Evolutionary conservation across 2,797 vertebrate genomes (phyloP), one percentile per base, ranked within the genome.

Genomic region (Hapalemur alaotrensis): DNA sequence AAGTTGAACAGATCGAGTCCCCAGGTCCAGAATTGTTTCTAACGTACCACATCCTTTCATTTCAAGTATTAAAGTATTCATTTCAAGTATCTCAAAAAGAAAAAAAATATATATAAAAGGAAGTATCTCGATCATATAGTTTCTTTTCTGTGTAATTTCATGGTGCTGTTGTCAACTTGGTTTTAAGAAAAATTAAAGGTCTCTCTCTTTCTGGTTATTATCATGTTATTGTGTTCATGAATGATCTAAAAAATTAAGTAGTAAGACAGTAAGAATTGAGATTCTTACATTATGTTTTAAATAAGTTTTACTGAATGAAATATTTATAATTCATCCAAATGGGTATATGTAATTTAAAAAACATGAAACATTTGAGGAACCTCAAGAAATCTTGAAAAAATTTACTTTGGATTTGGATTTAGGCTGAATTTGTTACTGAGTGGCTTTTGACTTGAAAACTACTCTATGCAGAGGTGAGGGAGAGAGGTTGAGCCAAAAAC

Each of bases 261-360:
- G 32, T 41, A 85, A 93, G 59, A 96, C 50, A 52, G 14, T 86
- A 46, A 82, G 30, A 80, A 61, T 48, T 76, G 67, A 48, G 41
- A 79, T 35, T 95, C 35, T 79, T 75, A 48, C 1, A 28, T 41
- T 28, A 43, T 63, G 20, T n/a, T 89, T 94, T 75, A 95, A 78
- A 54, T 82, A 90, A 48, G 82, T 57, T 52, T 81, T 93, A 79
- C 70, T 82, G 95, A 95, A 28, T 92, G 7, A 94, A 95, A 69
- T 89, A 84, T 54, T 87, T 88, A 89, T 22, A 84, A n/a, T 63
- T 15, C 17, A 84, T 52, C 73, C 63, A 94, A 90, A 82, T 88
- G 48, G 23, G 4, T 70, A 57, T 75, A n/a, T 35, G 41, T 65
- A 63, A 72, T 52, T 67, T 28, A 3, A n/a, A 10, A 32, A 18